These are phyloP conservation scores for Botia almorhae DNA, from an alignment of 2,797 vertebrate species.

Conservation along the genomic window DNA sequence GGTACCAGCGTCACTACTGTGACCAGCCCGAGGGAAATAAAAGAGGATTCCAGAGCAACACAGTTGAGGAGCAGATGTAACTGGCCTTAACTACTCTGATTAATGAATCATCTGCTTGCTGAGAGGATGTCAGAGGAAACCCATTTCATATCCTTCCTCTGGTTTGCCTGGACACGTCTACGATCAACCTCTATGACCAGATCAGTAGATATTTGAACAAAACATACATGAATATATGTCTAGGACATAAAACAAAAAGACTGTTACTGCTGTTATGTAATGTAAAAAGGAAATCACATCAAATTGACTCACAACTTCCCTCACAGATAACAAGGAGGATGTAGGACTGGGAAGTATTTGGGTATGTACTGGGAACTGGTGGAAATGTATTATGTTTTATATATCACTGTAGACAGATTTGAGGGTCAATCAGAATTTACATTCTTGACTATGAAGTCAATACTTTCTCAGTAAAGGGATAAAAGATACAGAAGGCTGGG, in stretches of 20 bases:
- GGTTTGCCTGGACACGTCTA: background rate
- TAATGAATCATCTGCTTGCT: constrained; percentile 21
- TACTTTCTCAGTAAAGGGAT: background rate
- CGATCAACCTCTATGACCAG: background rate
- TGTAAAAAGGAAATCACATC: background rate
- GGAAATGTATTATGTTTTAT: background rate
- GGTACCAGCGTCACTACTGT: constrained; percentile 46
- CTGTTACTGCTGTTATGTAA: background rate
- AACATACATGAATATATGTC: background rate
- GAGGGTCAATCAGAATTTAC: too few species aligned
- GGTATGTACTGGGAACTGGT: background rate
- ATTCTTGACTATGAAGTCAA: too few species aligned
- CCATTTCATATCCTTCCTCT: background rate
- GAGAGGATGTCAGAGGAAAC: constrained; percentile 15
- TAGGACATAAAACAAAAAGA: background rate
- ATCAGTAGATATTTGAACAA: background rate
- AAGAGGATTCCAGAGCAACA: constrained; percentile 15
- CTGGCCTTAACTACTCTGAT: constrained; percentile 9
- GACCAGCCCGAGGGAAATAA: constrained; percentile 21
- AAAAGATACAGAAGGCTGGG: background rate
- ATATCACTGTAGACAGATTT: background rate
- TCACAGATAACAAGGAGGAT: background rate
- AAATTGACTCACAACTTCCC: background rate
- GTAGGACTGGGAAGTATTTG: background rate
- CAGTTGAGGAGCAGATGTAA: constrained; percentile 12